phyloP scores from a whole-genome alignment of 2,797 vertebrate species.

The Chelidonichthys spinosus region DNA sequence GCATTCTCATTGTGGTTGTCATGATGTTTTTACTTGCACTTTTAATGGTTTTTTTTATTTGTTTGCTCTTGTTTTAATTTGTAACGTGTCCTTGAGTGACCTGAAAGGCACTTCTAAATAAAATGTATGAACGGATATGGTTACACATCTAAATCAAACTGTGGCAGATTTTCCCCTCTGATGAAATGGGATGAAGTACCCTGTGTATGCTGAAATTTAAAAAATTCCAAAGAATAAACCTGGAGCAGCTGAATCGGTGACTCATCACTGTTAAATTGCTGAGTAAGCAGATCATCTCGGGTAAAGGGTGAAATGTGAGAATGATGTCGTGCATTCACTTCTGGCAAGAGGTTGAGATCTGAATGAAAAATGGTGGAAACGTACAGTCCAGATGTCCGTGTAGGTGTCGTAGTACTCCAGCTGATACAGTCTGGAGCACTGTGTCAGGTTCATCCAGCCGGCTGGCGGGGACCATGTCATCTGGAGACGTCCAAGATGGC shows the following conservation, averaged over 20 bases:
- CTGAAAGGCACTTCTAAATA: no score
- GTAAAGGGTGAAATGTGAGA: background rate
- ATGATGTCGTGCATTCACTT: background rate
- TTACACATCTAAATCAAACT: background rate
- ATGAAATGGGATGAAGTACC: background rate
- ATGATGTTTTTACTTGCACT: no score
- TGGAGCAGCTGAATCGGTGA: background rate
- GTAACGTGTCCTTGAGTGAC: no score
- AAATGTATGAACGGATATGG: background rate
- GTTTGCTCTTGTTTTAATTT: no score
- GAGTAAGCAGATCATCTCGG: background rate
- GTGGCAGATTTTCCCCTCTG: background rate
- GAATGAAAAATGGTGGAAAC: constrained; percentile 31
- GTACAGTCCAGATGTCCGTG: constrained; percentile 74
- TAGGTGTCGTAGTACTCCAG: constrained; percentile 79
- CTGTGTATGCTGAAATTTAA: background rate
- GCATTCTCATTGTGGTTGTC: no score
- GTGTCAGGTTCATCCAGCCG: constrained; percentile 58
- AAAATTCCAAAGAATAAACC: background rate
- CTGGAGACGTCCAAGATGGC: constrained; percentile 75
- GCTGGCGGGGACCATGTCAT: constrained; percentile 77
- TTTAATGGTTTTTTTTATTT: no score
- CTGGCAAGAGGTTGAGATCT: background rate
- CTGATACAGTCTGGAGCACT: constrained; percentile 73
- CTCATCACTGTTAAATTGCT: background rate